Evolutionary conservation across 2,113 vertebrate genomes (phyloP).

Genomic region (Herpailurus yagouaroundi): DNA sequence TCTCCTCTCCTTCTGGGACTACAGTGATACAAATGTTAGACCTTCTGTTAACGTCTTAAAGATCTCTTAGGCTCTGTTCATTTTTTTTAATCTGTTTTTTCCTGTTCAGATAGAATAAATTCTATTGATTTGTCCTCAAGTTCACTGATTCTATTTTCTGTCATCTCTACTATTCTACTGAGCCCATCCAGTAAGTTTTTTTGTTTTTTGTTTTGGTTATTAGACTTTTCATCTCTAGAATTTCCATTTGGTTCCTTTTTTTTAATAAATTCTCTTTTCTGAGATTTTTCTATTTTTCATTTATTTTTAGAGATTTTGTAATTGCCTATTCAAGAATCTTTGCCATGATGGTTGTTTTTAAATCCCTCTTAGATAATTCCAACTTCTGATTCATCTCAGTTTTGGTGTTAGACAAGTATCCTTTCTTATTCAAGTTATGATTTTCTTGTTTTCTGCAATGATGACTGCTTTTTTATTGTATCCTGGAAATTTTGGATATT

Average conservation of each 20-base stretch:
- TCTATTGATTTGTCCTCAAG: neutral
- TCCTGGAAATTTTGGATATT: neutral
- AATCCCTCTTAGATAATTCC: neutral
- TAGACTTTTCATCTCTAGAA: neutral
- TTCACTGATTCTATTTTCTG: neutral
- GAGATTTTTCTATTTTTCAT: conserved; percentile 12
- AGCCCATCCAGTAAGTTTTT: neutral
- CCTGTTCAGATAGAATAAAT: neutral
- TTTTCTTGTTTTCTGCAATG: neutral
- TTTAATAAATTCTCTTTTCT: neutral
- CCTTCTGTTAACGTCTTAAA: neutral
- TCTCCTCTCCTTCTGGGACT: neutral
- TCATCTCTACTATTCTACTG: neutral
- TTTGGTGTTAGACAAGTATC: neutral
- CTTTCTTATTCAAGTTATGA: neutral
- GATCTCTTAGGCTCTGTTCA: neutral
- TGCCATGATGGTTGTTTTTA: neutral
- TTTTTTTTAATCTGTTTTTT: neutral
- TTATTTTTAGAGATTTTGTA: neutral
- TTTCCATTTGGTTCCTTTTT: conserved; percentile 6
- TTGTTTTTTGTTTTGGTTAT: neutral
- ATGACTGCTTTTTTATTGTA: neutral
- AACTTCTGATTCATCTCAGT: neutral
- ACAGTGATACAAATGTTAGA: neutral
- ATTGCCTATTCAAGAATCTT: neutral